These are phyloP conservation scores for Pediacus dermestoides DNA, from an alignment of 2,888 invertebrate genomes.

Conservation along the genomic window DNA sequence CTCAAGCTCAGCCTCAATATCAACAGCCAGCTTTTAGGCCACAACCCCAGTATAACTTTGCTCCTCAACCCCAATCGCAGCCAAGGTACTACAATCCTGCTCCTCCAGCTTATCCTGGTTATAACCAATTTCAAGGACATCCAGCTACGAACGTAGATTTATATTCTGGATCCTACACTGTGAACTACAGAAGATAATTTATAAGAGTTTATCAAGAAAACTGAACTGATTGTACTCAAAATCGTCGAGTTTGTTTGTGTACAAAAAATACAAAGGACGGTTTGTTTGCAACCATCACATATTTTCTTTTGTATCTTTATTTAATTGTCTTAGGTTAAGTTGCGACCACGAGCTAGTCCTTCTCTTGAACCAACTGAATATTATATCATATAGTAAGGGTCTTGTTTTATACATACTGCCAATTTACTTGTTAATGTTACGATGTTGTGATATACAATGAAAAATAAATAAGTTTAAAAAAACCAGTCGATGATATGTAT, in stretches of 20 bases:
- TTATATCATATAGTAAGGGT: too few species aligned
- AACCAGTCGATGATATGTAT: constrained; percentile 4
- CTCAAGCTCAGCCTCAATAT: constrained; percentile 34
- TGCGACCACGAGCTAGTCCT: constrained; percentile 3
- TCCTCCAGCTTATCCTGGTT: constrained; percentile 29
- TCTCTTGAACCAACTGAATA: neutral
- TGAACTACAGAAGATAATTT: constrained; percentile 59
- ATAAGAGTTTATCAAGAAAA: too few species aligned
- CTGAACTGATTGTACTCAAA: constrained; percentile 1
- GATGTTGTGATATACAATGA: neutral
- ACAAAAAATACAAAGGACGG: neutral
- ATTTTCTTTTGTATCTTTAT: neutral
- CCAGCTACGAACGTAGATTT: constrained; percentile 72
- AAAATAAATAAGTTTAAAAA: constrained; percentile 1
- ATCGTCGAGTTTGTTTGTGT: neutral
- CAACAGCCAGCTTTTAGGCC: constrained; percentile 44
- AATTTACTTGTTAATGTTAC: too few species aligned
- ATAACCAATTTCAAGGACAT: constrained; percentile 53
- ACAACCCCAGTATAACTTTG: constrained; percentile 45
- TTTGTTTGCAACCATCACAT: neutral
- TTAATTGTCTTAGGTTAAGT: neutral
- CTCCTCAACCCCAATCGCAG: constrained; percentile 15
- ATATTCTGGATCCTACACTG: constrained; percentile 71
- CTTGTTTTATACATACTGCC: too few species aligned
- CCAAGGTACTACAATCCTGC: constrained; percentile 35